Evolutionary conservation across 2,113 vertebrate species (phyloP).

Genomic region (Tautogolabrus adspersus): DNA sequence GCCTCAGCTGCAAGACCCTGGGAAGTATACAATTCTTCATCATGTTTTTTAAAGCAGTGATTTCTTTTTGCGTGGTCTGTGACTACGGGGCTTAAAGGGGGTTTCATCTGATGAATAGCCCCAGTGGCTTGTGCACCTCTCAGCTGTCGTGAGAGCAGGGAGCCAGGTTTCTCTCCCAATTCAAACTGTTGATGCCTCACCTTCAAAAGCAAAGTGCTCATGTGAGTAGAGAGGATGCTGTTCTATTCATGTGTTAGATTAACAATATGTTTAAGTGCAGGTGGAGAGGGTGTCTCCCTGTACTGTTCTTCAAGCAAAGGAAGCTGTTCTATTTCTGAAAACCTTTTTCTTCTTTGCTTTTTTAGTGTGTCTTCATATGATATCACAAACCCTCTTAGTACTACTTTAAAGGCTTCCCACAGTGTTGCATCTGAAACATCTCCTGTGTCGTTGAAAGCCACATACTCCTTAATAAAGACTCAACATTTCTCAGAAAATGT

Average conservation of each 20-base stretch:
- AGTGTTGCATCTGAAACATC: neutral
- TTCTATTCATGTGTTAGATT: neutral
- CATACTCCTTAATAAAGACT: neutral
- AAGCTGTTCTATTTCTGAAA: neutral
- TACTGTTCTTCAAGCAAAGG: neutral
- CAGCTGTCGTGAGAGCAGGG: neutral
- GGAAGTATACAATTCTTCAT: neutral
- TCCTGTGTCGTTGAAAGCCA: neutral
- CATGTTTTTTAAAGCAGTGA: too few relatives aligned
- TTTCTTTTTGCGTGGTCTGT: neutral
- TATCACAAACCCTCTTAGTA: neutral
- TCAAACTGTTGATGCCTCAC: neutral
- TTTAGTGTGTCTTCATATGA: neutral
- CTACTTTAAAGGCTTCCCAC: too few relatives aligned
- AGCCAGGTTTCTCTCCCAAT: neutral
- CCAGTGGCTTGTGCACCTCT: neutral
- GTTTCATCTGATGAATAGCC: neutral
- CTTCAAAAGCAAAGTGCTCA: neutral
- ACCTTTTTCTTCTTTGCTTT: neutral
- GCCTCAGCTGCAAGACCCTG: neutral
- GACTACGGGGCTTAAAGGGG: neutral
- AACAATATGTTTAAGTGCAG: neutral
- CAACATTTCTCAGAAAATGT: neutral
- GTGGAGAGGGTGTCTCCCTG: neutral
- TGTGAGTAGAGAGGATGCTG: neutral